Conservation (phyloP, 2,888 invertebrate species). For the Xylocampa areola region DNA sequence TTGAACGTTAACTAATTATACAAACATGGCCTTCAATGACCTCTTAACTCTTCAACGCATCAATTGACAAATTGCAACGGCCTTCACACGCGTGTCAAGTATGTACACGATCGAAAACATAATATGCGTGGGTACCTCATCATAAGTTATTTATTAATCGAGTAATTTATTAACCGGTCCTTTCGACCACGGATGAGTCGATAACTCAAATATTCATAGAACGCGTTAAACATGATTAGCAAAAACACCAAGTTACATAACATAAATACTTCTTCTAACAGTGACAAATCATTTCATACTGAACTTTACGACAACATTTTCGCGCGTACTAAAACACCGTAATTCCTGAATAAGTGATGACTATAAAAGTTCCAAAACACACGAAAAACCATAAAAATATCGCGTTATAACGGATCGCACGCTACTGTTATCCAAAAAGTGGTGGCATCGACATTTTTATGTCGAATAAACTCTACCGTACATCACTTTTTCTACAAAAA, state of each 20-base stretch:
- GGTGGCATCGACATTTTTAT: slow-evolving; percentile 2
- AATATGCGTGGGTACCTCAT: slow-evolving; percentile 5
- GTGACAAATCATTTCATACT: background rate
- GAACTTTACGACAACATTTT: background rate
- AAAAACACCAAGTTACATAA: background rate
- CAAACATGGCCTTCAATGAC: slow-evolving; percentile 62
- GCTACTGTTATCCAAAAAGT: slow-evolving; percentile 14
- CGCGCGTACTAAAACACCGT: slow-evolving; percentile 11
- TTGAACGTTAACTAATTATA: slow-evolving; percentile 53
- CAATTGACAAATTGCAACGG: slow-evolving; percentile 58
- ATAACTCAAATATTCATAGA: too few species aligned
- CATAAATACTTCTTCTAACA: background rate
- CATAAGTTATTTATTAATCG: slow-evolving; percentile 19
- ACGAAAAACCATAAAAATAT: slow-evolving; percentile 18
- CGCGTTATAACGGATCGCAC: slow-evolving; percentile 12
- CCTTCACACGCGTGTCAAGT: slow-evolving; percentile 48
- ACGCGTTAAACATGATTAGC: background rate
- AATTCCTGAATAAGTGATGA: slow-evolving; percentile 15
- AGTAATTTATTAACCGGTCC: slow-evolving; percentile 7
- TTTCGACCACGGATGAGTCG: slow-evolving; percentile 10
- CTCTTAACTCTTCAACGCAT: slow-evolving; percentile 45
- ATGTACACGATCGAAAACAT: slow-evolving; percentile 22
- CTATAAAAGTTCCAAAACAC: slow-evolving; percentile 15
- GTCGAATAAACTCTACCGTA: too few species aligned
- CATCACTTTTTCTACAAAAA: too few species aligned